Base-by-base conservation (phyloP, 2,888 invertebrate genomes). In the Polyommatus icarus region DNA sequence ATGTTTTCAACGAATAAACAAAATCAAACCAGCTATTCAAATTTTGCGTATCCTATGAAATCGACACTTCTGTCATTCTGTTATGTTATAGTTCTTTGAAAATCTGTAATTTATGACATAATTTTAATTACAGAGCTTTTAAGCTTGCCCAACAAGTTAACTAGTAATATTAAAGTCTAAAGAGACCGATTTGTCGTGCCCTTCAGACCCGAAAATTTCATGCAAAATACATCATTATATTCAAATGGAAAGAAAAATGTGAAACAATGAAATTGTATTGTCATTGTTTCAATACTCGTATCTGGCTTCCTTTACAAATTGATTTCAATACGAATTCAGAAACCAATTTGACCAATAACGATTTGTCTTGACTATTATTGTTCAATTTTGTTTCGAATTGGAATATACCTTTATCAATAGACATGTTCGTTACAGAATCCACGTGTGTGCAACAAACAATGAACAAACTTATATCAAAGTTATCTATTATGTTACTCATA, bases 321-420 rank as follows among this genome's bases (percentile, higher is more conserved):
- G 75, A 75, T 75, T 75, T 75, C 75, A 54, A 75, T 75, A 54
- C 50, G 46, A 75, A 75, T 54, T 50, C 46, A 75, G 54, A 29
- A 75, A 29, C 54, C 72, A 75, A 50, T 75, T 75, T 75, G 75
- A 75, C 75, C 75, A 75, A 73, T 73, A 73, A 75, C 75, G 40
- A 75, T 75, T 75, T 75, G 75, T 75, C 75, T 75, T 75, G 54
- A 50, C 75, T 50, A 75, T 40, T 46, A 73, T 20, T 50, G 46
- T 73, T 46, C 46, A 20, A 46, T 40, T 72, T 36, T 73, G 20
- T 6, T 73, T 20, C 20, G 46, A 73, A 73, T 73, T 40, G 73
- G 20, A 46, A 73, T 20, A 40, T 67, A 67, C 29, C 29, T 67
- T 67, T 67, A 67, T 67, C 61, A 67, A 67, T 15, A 15, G 29